Percentiles rank a stretch among this genome's conserved stretches.
Evolutionary conservation across 2,888 invertebrate species (phyloP).

Genomic region (Agrotis exclamationis): DNA sequence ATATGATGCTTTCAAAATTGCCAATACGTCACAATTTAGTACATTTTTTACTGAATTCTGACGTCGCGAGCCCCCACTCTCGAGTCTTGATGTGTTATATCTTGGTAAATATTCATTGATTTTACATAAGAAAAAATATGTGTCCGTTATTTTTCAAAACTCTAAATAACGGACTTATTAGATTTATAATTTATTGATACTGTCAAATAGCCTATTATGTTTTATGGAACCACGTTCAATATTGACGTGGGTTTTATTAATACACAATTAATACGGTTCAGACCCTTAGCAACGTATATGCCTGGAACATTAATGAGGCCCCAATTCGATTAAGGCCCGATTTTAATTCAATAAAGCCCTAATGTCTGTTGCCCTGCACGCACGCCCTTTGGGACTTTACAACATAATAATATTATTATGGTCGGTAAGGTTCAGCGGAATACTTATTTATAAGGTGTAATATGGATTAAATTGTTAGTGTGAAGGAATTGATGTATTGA

Average conservation of each 20-base stretch:
- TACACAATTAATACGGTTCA: not conserved
- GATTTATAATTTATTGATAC: too few relatives aligned
- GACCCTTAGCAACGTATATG: not conserved
- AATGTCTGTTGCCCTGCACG: constrained; percentile 37
- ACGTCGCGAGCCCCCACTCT: too few relatives aligned
- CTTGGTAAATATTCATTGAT: too few relatives aligned
- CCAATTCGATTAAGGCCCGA: constrained; percentile 20
- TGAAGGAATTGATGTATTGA: not conserved
- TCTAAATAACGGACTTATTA: too few relatives aligned
- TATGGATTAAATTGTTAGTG: not conserved
- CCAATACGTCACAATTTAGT: too few relatives aligned
- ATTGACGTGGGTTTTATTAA: not conserved
- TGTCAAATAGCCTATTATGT: too few relatives aligned
- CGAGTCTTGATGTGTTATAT: too few relatives aligned
- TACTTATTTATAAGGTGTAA: constrained; percentile 4
- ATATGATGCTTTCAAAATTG: too few relatives aligned
- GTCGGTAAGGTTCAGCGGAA: not conserved
- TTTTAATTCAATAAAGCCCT: constrained; percentile 42
- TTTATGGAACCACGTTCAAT: too few relatives aligned
- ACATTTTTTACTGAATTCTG: too few relatives aligned
- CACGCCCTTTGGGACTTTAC: constrained; percentile 19
- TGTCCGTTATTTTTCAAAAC: too few relatives aligned
- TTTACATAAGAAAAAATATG: too few relatives aligned
- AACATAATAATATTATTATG: constrained; percentile 18
- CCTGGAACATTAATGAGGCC: constrained; percentile 2